Conservation (phyloP, 2,888 invertebrate species). For the Torymus texanus region DNA sequence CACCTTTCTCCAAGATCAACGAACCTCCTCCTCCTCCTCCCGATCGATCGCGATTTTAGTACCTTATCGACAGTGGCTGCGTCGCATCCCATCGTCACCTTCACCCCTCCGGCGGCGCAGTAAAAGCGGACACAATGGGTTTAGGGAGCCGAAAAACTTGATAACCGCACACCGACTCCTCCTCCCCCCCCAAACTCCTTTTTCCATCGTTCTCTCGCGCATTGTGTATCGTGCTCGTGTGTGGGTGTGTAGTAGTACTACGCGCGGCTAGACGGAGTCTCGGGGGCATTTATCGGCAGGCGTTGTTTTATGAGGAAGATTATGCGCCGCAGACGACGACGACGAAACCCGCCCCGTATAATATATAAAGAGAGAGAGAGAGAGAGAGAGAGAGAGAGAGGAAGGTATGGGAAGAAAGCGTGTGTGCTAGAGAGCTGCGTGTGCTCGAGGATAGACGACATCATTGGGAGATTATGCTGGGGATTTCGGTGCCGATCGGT, state of each 20-base stretch:
- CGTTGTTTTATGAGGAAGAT: slow-evolving; percentile 55
- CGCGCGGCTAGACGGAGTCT: slow-evolving; percentile 10
- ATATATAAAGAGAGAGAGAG: not conserved
- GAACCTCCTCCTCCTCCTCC: slow-evolving; percentile 20
- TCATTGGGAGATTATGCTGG: slow-evolving; percentile 42
- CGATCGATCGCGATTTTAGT: slow-evolving; percentile 50
- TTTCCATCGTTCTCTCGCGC: not conserved
- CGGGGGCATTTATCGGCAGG: slow-evolving; percentile 45
- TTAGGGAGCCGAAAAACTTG: slow-evolving; percentile 53
- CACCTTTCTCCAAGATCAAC: slow-evolving; percentile 29
- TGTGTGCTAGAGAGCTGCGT: not conserved
- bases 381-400: no score
- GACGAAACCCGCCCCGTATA: not conserved
- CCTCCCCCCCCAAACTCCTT: not conserved
- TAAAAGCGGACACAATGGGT: slow-evolving; percentile 50
- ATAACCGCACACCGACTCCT: slow-evolving; percentile 18
- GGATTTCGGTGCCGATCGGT: slow-evolving; percentile 28
- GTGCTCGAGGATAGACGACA: slow-evolving; percentile 28
- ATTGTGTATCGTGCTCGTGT: slow-evolving; percentile 39
- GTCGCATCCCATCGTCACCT: slow-evolving; percentile 13
- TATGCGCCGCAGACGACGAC: slow-evolving; percentile 25
- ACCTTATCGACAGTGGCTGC: slow-evolving; percentile 27
- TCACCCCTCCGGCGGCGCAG: slow-evolving; percentile 19
- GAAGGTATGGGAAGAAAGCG: slow-evolving; percentile 5
- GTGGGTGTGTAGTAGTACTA: not conserved